These are phyloP conservation scores for Cephus nigrinus DNA, from an alignment of 2,888 invertebrate species.

Conservation along the genomic window DNA sequence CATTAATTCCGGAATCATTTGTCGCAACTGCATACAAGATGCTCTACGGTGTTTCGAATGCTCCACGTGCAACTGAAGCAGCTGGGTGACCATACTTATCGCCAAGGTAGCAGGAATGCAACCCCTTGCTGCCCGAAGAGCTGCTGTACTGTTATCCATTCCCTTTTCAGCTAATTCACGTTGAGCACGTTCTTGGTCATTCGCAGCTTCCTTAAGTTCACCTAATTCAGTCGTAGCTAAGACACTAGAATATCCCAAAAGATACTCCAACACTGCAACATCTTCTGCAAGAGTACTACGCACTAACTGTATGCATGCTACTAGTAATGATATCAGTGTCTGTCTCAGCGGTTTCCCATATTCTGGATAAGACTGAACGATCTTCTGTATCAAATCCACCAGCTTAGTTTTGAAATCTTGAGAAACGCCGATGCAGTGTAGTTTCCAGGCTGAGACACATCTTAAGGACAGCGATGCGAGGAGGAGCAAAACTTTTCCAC, in stretches of 20 bases:
- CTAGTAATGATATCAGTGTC: slow-evolving; percentile 52
- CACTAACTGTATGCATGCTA: slow-evolving; percentile 56
- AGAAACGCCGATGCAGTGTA: slow-evolving; percentile 49
- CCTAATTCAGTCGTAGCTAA: slow-evolving; percentile 56
- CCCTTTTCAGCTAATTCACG: slow-evolving; percentile 26
- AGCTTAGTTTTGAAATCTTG: slow-evolving; percentile 44
- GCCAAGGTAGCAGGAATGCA: slow-evolving; percentile 58
- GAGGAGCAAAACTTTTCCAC: slow-evolving; percentile 52
- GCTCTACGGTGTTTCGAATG: slow-evolving; percentile 29
- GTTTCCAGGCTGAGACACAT: slow-evolving; percentile 55
- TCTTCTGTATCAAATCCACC: slow-evolving; percentile 54
- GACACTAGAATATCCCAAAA: slow-evolving; percentile 53
- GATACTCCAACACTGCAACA: slow-evolving; percentile 50
- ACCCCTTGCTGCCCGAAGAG: slow-evolving; percentile 39
- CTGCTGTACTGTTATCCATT: slow-evolving; percentile 33
- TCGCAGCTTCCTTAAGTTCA: slow-evolving; percentile 48
- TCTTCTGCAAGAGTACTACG: slow-evolving; percentile 49
- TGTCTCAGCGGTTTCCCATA: slow-evolving; percentile 56
- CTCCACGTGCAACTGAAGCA: slow-evolving; percentile 44
- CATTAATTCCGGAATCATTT: slow-evolving; percentile 57
- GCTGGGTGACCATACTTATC: slow-evolving; percentile 54
- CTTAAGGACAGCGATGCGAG: slow-evolving; percentile 56
- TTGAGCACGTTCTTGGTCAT: slow-evolving; percentile 29
- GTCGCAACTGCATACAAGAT: slow-evolving; percentile 50
- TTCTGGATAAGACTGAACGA: slow-evolving; percentile 51